Evolutionary conservation across 53 echinoderm and acorn worm genomes (phyloP), one percentile per base, ranked within the genome.

Genomic region (Apostichopus leukothele): DNA sequence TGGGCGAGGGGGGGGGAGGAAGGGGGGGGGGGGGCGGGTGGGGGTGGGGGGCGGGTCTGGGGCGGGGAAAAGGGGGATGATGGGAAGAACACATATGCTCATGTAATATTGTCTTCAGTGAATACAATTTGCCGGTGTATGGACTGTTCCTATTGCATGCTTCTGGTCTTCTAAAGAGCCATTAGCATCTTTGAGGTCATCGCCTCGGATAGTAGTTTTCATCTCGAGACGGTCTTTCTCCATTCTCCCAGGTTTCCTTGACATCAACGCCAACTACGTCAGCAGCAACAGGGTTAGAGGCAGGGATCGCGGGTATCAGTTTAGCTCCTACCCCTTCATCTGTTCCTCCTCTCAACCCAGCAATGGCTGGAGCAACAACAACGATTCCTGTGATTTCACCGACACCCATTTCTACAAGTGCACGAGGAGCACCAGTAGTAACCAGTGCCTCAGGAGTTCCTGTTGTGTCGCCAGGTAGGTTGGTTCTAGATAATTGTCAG

Each of bases 381-480:
- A 97, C 97, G 0, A 90, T 97, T 86, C 97, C 95, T 75, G 88
- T 89, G 18, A 89, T 83, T 1, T 52, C 90, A 20, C 25, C 92
- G 39, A 86, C 93, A 39, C 75, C 86, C 9, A 76, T 68, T 6
- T 10, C 76, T n/a, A 83, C 90, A 26, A 78, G 74, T 75, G 21
- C 67, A 39, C 23, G 6, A 67, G 67, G 25, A 60, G 61, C 86
- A 14, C 86, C 67, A 12, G 12, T 63, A 63, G 86, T 39, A 21
- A 86, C 71, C 61, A 86, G 67, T 71, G 86, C 86, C 61, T 67
- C 86, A 67, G 86, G 86, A 67, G 39, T 50, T 86, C 86, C 86
- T 67, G 68, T 86, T 67, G 86, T 86, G 23, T 71, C 86, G 12
- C 71, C 86, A 67, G 86, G 86, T 86, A 86, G 9, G 11, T 57